Evolutionary conservation across 2,113 vertebrate genomes (phyloP).

Genomic region (Lonchura striata): DNA sequence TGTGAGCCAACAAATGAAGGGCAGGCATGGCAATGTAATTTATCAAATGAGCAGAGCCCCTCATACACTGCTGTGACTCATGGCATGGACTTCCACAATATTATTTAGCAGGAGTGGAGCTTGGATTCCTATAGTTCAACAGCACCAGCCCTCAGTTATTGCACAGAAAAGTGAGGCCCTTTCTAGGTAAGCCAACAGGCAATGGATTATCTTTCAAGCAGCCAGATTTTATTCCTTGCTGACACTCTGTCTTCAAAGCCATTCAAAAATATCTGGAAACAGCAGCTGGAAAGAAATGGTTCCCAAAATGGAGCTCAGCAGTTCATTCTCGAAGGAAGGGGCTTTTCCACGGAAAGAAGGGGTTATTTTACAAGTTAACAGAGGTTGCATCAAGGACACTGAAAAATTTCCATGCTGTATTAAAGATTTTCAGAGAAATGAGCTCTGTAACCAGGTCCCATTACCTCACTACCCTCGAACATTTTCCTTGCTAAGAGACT

Average conservation of each 20-base stretch:
- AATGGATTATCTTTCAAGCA: neutral
- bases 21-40: neutral
- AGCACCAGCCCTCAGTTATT: neutral
- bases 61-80: neutral
- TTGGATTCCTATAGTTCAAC: neutral
- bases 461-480: conserved; percentile 59
- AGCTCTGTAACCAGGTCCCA: conserved; percentile 45
- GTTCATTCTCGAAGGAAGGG: neutral
- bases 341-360: conserved; percentile 31
- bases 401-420: conserved; percentile 28
- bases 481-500: conserved; percentile 56
- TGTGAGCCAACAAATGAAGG: neutral
- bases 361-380: conserved; percentile 24
- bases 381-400: conserved; percentile 45
- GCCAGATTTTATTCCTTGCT: neutral
- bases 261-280: conserved; percentile 1
- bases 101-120: neutral
- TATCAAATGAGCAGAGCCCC: neutral
- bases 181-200: conserved; percentile 7
- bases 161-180: neutral
- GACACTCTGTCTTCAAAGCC: neutral
- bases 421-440: conserved; percentile 44
- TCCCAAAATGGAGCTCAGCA: conserved; percentile 14
- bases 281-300: conserved; percentile 2
- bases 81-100: neutral